phyloP scores from a whole-genome alignment of 2,797 vertebrate genomes.

The Chrosomus eos region DNA sequence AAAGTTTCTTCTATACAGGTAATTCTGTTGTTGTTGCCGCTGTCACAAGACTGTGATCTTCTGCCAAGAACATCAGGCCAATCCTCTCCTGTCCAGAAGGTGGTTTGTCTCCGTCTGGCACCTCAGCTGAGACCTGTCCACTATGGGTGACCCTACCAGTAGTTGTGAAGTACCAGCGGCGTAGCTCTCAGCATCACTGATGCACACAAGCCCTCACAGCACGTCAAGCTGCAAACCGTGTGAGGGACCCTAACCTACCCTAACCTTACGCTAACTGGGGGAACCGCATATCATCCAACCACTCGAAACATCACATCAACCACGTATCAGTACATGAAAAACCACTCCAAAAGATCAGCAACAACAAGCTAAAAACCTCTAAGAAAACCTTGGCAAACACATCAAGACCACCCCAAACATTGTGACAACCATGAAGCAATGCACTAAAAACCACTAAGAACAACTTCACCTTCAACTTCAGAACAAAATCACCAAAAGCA shows the following conservation, averaged over 20 bases:
- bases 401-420: too few relatives aligned
- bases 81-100: background rate
- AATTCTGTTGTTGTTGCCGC: background rate
- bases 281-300: background rate
- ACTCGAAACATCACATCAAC: too few relatives aligned
- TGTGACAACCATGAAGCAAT: too few relatives aligned
- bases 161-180: background rate
- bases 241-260: too few relatives aligned
- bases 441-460: too few relatives aligned
- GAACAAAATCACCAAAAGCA: background rate
- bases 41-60: background rate
- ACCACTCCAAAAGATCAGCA: too few relatives aligned
- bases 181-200: background rate
- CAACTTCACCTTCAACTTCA: too few relatives aligned
- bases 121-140: constrained; percentile 7
- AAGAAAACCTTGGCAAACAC: too few relatives aligned
- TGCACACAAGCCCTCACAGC: constrained; percentile 4
- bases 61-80: background rate
- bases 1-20: background rate
- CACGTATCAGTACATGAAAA: too few relatives aligned
- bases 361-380: too few relatives aligned
- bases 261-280: too few relatives aligned
- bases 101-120: background rate
- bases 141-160: background rate
- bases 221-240: background rate